Base-by-base conservation (phyloP, 2,113 vertebrate genomes). In the Myrmecobius fasciatus region DNA sequence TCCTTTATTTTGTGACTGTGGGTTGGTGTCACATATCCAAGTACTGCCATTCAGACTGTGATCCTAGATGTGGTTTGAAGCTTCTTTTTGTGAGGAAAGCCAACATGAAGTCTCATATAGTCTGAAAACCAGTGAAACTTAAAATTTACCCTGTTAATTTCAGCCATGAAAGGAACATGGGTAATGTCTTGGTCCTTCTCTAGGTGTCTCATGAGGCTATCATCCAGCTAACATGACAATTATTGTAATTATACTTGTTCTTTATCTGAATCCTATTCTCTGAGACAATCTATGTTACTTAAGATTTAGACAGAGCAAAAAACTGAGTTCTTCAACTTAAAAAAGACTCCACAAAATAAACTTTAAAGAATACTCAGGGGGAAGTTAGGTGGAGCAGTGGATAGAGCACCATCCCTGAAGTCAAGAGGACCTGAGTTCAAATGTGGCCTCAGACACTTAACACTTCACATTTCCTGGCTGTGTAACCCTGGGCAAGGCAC, bases 221-320 rank as follows among this genome's bases (percentile, higher is more conserved):
- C 14, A 48, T n/a, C 47, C 83, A 5, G 54, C 46, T 91, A 48
- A 46, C n/a, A 56, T 60, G 26, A 3, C 36, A 52, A 54, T 36
- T 22, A 5, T 89, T 91, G 43, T 25, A n/a, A 52, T 31, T 48
- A 48, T 17, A 46, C 47, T 49, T 92, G n/a, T 52, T 94, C 92
- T 36, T 56, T 93, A 53, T 8, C 25, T 46, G 46, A 6, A 22
- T 47, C 22, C 75, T 91, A 75, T 92, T 94, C 11, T 89, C n/a
- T 67, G 53, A 92, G 46, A 93, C 43, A 90, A 56, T 94, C 43
- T 93, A 43, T 53, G 89, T 52, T 24, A 5, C 10, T 96, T 94
- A 95, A 56, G 91, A 93, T 56, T 26, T 53, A 52, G 92, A 89
- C 25, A 31, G 31, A 17, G 92, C 49, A 51, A 17, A 49, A 89